Conservation (phyloP, 2,113 vertebrate genomes). For the Neomonachus schauinslandi region DNA sequence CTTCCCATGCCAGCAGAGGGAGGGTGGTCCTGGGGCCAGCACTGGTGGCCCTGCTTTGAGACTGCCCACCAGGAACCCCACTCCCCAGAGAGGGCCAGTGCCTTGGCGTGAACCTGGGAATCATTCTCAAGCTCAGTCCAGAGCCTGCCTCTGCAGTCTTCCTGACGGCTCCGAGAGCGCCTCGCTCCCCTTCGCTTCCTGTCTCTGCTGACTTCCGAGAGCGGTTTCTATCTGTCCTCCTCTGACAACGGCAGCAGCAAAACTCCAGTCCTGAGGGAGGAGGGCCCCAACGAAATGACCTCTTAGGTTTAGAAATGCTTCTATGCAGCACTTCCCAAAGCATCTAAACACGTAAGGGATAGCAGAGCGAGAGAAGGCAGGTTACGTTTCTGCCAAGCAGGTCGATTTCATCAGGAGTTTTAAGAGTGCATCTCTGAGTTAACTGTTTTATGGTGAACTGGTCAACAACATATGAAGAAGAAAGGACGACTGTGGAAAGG, state of each 20-base stretch:
- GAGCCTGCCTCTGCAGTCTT: neutral
- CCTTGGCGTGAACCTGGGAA: no score
- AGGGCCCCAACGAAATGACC: rapidly evolving
- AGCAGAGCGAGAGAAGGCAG: neutral
- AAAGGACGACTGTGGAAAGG: neutral
- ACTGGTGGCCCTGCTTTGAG: neutral
- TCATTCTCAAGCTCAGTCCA: neutral
- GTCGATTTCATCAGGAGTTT: neutral
- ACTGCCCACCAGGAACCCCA: rapidly evolving
- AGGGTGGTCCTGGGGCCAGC: neutral
- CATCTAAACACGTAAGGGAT: neutral
- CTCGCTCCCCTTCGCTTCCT: no score
- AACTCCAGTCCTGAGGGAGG: neutral
- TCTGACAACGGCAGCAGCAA: neutral
- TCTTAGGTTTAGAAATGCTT: neutral
- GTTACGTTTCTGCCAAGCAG: neutral
- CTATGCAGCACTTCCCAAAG: neutral
- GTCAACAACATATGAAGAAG: neutral
- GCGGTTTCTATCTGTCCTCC: neutral
- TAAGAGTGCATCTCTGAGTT: neutral
- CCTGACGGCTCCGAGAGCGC: rapidly evolving
- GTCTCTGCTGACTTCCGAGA: neutral
- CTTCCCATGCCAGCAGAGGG: neutral
- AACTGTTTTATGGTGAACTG: neutral
- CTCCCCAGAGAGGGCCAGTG: rapidly evolving